These are phyloP conservation scores for Sebastes matsubarae DNA, from an alignment of 2,797 vertebrate species.

Conservation along the genomic window DNA sequence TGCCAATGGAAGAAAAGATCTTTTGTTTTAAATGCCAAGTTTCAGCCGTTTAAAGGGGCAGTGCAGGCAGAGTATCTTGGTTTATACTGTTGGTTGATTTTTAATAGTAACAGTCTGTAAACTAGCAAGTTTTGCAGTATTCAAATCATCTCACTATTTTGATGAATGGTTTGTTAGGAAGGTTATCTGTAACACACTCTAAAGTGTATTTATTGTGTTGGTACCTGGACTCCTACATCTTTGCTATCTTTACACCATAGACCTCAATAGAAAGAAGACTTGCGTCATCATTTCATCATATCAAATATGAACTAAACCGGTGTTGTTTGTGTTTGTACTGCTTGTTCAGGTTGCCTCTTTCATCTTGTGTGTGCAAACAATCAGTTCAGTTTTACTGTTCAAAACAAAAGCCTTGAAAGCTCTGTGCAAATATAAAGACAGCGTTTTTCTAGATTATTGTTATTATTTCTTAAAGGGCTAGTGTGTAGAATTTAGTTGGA, in stretches of 20 bases:
- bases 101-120: not conserved
- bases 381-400: not conserved
- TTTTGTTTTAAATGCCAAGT: constrained; percentile 31
- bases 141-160: not conserved
- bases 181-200: not conserved
- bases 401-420: not conserved
- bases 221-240: not conserved
- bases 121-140: not conserved
- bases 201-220: too few species aligned
- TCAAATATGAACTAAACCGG: too few species aligned
- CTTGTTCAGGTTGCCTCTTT: not conserved
- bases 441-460: too few species aligned
- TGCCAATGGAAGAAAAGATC: constrained; percentile 33
- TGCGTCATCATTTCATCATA: not conserved
- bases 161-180: not conserved
- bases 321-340: not conserved
- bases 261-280: not conserved
- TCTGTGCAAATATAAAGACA: not conserved
- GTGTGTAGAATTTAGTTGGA: too few species aligned
- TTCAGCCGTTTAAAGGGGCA: constrained; percentile 7
- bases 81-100: not conserved
- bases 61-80: not conserved
- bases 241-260: not conserved
- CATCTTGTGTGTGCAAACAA: not conserved
- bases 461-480: too few species aligned